These are phyloP conservation scores for Coptodon rendalli DNA, from an alignment of 2,113 vertebrate species.

Conservation along the genomic window DNA sequence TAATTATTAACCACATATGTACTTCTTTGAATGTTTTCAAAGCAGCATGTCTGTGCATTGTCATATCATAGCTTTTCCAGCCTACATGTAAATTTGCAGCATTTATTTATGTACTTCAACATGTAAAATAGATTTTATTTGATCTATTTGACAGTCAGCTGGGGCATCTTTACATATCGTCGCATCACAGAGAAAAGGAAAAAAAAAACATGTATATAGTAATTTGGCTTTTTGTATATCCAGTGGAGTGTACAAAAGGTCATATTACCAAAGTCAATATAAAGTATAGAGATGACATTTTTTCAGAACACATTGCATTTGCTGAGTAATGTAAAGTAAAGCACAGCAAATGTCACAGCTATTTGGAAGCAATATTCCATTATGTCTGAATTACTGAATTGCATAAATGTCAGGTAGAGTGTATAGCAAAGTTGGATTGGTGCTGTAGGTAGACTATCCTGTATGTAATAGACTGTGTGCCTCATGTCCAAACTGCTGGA, in stretches of 20 bases:
- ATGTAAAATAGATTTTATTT: conserved; percentile 22
- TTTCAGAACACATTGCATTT: not conserved
- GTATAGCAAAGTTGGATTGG: not conserved
- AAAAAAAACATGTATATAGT: not conserved
- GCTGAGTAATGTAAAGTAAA: not conserved
- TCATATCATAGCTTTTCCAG: not conserved
- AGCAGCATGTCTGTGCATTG: not conserved
- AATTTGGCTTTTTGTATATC: not conserved
- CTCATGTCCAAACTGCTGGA: not conserved
- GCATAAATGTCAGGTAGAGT: not conserved
- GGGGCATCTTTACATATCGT: not conserved
- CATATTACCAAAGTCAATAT: not conserved
- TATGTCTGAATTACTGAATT: not conserved
- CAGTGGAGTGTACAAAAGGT: not conserved
- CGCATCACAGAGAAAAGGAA: not conserved
- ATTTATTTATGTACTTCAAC: conserved; percentile 31
- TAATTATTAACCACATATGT: not conserved
- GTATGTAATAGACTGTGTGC: not conserved
- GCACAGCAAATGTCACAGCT: not conserved
- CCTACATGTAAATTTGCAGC: conserved; percentile 23
- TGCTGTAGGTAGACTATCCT: not conserved
- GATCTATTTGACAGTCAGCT: conserved; percentile 4
- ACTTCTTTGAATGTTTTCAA: not conserved
- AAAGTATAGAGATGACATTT: not conserved
- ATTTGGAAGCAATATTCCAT: not conserved